These are phyloP conservation scores for Hoplodrina blanda DNA, from an alignment of 2,888 invertebrate species.

Conservation along the genomic window DNA sequence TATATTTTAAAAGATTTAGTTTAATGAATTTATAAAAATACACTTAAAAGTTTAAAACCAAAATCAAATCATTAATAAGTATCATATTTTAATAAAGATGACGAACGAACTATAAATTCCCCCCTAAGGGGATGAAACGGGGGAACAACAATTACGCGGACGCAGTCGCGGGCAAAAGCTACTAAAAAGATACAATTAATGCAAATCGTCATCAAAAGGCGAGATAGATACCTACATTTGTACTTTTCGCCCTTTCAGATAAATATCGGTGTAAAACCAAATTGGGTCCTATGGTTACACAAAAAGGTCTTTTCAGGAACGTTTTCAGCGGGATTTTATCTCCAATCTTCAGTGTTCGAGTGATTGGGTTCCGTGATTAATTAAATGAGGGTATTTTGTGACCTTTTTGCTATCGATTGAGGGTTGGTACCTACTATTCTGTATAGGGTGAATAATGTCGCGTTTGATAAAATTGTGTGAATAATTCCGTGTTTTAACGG, in stretches of 20 bases:
- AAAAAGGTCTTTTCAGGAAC: constrained; percentile 24
- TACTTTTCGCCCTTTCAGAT: constrained; percentile 2
- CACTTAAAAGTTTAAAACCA: no score
- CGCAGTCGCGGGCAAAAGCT: no score
- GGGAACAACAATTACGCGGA: no score
- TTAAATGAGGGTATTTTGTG: constrained; percentile 49
- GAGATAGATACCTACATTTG: neutral
- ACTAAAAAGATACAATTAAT: neutral
- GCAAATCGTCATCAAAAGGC: neutral
- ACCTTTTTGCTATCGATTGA: constrained; percentile 36
- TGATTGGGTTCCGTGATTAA: constrained; percentile 41
- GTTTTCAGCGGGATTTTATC: constrained; percentile 38
- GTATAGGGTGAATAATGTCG: constrained; percentile 28
- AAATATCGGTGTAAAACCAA: constrained; percentile 39
- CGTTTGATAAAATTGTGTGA: constrained; percentile 5
- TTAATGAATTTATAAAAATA: no score
- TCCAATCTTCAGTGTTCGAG: constrained; percentile 32
- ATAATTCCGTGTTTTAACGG: constrained; percentile 23
- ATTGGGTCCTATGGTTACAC: constrained; percentile 34
- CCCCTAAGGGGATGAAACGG: no score
- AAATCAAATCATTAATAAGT: no score
- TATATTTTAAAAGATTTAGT: no score
- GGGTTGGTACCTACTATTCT: constrained; percentile 2
- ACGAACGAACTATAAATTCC: no score
- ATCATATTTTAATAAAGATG: no score